Base-by-base conservation (phyloP, 2,888 invertebrate genomes). In the Cataglyphis altisquamis region DNA sequence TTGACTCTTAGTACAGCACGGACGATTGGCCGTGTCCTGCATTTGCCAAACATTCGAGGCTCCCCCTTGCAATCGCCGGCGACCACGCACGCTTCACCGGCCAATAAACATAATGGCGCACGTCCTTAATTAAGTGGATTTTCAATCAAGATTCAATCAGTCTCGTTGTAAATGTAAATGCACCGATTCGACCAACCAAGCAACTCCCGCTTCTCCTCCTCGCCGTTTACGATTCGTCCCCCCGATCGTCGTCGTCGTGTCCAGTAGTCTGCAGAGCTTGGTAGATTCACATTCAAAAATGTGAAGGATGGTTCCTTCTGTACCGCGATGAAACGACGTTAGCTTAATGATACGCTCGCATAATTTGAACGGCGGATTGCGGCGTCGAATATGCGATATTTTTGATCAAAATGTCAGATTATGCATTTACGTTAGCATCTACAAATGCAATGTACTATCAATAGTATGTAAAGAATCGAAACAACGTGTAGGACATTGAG, bases 91-190 rank as follows among this genome's bases (percentile, higher is more conserved):
- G 85, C 85, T 87, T 87, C 88, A 78, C 80, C 82, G 84, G 60
- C 83, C 91, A 90, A 93, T 93, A 92, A 93, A 92, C 91, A 91
- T 91, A 92, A 93, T 91, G 88, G 89, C 87, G 82, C 89, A 88
- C 87, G 87, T 90, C 89, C 93, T 93, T 93, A 92, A 93, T 93
- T 93, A 92, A 93, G 92, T 91, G 90, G 90, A 93, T 93, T 93
- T 93, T 92, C 92, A 93, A 93, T 93, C 93, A 91, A 92, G 94
- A 93, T 93, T 93, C 94, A 93, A 93, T 93, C 93, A 92, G 90
- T 92, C 92, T 90, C 91, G 92, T 89, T 93, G 93, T 93, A 92
- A 93, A 93, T 93, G 93, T 93, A 92, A 93, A 93, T 93, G 90
- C 88, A 89, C 64, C 85, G 87, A 70, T 52, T 84, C 85, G 52